Conservation (phyloP, 2,888 invertebrate genomes). For the Smittia sp. region DNA sequence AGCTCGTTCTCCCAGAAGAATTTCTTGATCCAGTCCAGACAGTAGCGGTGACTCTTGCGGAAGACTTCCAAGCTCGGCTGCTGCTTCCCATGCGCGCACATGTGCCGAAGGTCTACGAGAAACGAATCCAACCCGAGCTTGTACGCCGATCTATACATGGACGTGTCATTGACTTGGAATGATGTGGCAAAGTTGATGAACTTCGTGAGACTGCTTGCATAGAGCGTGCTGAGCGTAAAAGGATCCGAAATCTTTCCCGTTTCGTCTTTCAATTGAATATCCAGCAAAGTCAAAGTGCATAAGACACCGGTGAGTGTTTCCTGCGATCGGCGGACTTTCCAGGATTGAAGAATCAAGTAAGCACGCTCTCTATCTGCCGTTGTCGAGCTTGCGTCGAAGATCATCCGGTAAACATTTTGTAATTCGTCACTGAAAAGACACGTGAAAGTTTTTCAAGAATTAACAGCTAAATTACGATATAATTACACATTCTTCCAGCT, state of each 20-base stretch:
- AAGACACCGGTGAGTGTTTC: slow-evolving; percentile 51
- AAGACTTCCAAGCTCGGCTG: slow-evolving; percentile 49
- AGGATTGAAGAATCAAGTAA: slow-evolving; percentile 47
- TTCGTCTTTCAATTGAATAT: slow-evolving; percentile 49
- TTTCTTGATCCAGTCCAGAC: slow-evolving; percentile 50
- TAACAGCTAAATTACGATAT: background rate
- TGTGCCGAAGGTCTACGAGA: slow-evolving; percentile 51
- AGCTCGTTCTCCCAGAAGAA: slow-evolving; percentile 50
- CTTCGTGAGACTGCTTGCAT: slow-evolving; percentile 50
- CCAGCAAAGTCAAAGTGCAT: slow-evolving; percentile 49
- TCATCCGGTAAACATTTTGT: slow-evolving; percentile 47
- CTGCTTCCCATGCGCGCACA: slow-evolving; percentile 52
- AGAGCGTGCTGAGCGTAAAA: slow-evolving; percentile 46
- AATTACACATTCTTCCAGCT: slow-evolving; percentile 32
- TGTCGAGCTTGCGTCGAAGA: slow-evolving; percentile 46
- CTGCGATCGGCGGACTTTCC: slow-evolving; percentile 49
- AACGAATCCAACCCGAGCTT: slow-evolving; percentile 51
- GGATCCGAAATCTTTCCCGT: background rate
- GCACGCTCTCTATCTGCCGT: slow-evolving; percentile 45
- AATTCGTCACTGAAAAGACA: slow-evolving; percentile 48
- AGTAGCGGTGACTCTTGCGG: slow-evolving; percentile 48
- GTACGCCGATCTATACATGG: slow-evolving; percentile 51
- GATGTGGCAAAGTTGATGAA: slow-evolving; percentile 51
- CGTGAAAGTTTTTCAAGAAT: slow-evolving; percentile 33
- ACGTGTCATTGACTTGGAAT: slow-evolving; percentile 46